Evolutionary conservation across 2,797 vertebrate genomes (phyloP).

Genomic region (Caiman crocodilus): DNA sequence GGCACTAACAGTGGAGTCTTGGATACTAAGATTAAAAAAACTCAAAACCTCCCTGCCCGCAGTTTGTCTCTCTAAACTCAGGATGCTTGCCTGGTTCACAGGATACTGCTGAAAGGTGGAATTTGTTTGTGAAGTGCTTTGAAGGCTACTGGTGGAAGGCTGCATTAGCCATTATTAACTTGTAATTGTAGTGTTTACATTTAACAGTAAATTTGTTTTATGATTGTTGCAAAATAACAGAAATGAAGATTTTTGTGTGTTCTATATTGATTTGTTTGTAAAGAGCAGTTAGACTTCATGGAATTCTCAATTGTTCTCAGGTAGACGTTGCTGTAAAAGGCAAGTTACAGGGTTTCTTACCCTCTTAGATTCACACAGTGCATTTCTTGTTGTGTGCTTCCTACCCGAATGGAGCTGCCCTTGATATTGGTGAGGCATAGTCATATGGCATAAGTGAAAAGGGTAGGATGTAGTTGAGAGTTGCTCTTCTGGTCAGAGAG

Average conservation of each 20-base stretch:
- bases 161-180: neutral
- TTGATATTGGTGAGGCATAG: slow-evolving; percentile 32
- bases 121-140: neutral
- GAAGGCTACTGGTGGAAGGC: neutral
- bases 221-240: neutral
- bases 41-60: neutral
- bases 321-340: slow-evolving; percentile 36
- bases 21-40: neutral
- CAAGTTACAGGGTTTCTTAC: slow-evolving; percentile 52
- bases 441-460: slow-evolving; percentile 17
- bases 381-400: slow-evolving; percentile 35
- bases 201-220: slow-evolving; percentile 10
- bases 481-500: neutral
- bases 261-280: neutral
- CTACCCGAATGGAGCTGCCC: slow-evolving; percentile 40
- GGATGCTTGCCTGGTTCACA: neutral
- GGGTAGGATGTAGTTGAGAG: slow-evolving; percentile 5
- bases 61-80: neutral
- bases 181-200: neutral
- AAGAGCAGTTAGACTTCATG: slow-evolving; percentile 32
- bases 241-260: neutral
- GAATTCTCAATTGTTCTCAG: slow-evolving; percentile 28
- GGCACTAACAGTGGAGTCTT: neutral
- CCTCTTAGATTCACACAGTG: slow-evolving; percentile 47
- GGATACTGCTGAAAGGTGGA: neutral